Percentiles rank a stretch among this genome's conserved stretches.
Conservation (phyloP, 2,797 vertebrate genomes). For the Silurus lanzhouensis region DNA sequence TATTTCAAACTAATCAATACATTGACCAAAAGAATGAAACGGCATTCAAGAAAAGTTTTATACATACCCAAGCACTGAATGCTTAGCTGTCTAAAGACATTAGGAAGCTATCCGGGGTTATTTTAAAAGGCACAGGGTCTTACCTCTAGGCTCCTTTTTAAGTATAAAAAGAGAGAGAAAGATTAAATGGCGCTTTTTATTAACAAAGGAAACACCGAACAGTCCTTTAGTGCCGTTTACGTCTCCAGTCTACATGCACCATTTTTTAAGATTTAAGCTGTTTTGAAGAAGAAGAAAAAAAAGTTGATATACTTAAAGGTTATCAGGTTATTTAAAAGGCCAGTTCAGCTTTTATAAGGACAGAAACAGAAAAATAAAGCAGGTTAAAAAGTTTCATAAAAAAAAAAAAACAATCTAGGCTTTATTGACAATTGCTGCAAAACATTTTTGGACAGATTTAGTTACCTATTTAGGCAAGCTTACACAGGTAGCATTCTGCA, state of each 20-base stretch:
- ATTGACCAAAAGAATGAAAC: slow-evolving; percentile 81
- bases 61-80: slow-evolving; percentile 85
- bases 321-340: slow-evolving; percentile 83
- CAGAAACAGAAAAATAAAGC: slow-evolving; percentile 92
- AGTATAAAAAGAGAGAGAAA: slow-evolving; percentile 86
- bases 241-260: slow-evolving; percentile 78
- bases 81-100: slow-evolving; percentile 83
- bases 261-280: slow-evolving; percentile 84
- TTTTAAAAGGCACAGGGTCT: slow-evolving; percentile 81
- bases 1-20: slow-evolving; percentile 83
- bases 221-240: slow-evolving; percentile 79
- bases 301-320: slow-evolving; percentile 82
- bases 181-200: slow-evolving; percentile 83
- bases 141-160: slow-evolving; percentile 88
- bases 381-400: slow-evolving; percentile 92
- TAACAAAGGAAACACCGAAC: slow-evolving; percentile 76
- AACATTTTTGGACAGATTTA: slow-evolving; percentile 97
- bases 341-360: slow-evolving; percentile 86
- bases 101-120: slow-evolving; percentile 83
- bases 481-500: slow-evolving; percentile 98
- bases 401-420: slow-evolving; percentile 99
- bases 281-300: slow-evolving; percentile 73
- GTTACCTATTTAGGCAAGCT: slow-evolving; percentile 99
- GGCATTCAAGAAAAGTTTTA: slow-evolving; percentile 82
- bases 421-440: slow-evolving; percentile 99